phyloP scores from a whole-genome alignment of 1,140 invertebrate genomes.

The Araneus ventricosus region DNA sequence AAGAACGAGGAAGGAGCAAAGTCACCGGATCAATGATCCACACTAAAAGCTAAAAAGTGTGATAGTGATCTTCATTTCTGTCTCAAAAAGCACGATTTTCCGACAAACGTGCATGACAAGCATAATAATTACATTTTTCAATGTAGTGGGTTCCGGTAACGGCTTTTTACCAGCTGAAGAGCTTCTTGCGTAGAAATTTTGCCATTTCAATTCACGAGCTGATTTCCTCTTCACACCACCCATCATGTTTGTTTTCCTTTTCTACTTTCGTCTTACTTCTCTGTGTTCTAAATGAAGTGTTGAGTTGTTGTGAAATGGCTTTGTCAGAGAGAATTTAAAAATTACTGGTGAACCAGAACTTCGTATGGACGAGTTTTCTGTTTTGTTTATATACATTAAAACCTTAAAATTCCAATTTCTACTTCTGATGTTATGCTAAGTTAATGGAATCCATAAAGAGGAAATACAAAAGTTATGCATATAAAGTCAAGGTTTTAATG shows the following conservation, averaged over 20 bases:
- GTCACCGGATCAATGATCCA: constrained; percentile 91
- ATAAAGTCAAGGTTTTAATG: too few relatives aligned
- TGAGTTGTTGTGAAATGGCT: neutral
- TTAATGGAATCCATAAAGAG: too few relatives aligned
- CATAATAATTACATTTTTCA: constrained; percentile 89
- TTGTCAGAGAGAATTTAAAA: too few relatives aligned
- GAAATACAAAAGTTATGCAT: too few relatives aligned
- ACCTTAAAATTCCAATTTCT: too few relatives aligned
- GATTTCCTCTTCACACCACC: constrained; percentile 52
- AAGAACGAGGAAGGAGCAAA: constrained; percentile 81
- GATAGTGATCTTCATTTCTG: too few relatives aligned
- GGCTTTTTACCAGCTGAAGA: constrained; percentile 83
- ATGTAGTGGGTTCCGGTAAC: constrained; percentile 88
- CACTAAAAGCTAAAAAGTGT: constrained; percentile 91
- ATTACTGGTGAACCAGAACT: too few relatives aligned
- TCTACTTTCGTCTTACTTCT: neutral
- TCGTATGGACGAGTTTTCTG: too few relatives aligned
- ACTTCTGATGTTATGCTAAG: too few relatives aligned
- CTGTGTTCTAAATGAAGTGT: too few relatives aligned
- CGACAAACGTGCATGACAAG: constrained; percentile 93
- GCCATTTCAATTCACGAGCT: constrained; percentile 55
- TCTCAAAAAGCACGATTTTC: too few relatives aligned
- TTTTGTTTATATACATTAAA: too few relatives aligned
- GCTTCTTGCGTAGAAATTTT: constrained; percentile 61
- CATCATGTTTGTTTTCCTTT: constrained; percentile 54